Percentiles rank a stretch among this genome's conserved stretches.
Evolutionary conservation across 2,113 vertebrate genomes (phyloP).

Genomic region (Anarhynchus alexandrinus): DNA sequence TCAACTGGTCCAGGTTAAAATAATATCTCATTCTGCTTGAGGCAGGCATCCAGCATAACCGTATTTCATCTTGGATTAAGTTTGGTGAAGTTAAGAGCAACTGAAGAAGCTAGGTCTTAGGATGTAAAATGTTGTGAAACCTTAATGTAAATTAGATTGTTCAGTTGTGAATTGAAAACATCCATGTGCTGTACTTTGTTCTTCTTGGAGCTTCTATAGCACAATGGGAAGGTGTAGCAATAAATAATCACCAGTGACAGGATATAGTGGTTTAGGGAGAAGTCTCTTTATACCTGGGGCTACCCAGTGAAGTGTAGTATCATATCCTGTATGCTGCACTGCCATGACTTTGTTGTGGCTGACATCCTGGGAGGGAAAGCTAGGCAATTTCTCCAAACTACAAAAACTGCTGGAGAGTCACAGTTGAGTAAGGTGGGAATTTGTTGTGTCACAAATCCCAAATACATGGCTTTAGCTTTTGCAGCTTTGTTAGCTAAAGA

Average conservation of each 20-base stretch:
- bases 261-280: background rate
- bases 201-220: background rate
- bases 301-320: background rate
- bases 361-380: background rate
- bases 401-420: background rate
- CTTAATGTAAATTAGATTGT: background rate
- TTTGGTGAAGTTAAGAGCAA: background rate
- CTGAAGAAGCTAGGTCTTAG: background rate
- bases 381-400: background rate
- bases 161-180: background rate
- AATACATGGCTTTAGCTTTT: background rate
- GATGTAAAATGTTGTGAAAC: background rate
- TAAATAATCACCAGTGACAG: background rate
- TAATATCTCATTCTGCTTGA: background rate
- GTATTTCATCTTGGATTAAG: background rate
- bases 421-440: background rate
- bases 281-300: background rate
- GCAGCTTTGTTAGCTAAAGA: background rate
- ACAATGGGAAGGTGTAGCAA: background rate
- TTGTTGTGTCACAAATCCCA: background rate
- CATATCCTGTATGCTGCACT: background rate
- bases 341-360: background rate
- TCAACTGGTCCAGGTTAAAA: background rate
- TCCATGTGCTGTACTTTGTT: background rate
- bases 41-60: background rate